Conservation (phyloP, 2,113 vertebrate species). For the Lasiurus cinereus region DNA sequence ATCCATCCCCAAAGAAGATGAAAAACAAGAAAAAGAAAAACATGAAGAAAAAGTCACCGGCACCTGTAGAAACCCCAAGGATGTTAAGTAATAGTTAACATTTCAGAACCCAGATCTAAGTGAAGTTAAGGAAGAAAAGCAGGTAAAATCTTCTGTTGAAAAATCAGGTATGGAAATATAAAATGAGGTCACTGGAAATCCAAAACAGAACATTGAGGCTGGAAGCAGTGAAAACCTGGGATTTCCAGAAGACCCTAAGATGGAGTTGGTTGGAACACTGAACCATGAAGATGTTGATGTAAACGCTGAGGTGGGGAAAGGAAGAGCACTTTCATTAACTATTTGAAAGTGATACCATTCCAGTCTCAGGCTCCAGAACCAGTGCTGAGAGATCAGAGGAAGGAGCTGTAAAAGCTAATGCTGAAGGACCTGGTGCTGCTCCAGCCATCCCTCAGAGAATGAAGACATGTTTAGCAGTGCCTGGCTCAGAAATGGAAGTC, state of each 20-base stretch:
- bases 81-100: neutral
- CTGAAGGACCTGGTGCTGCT: neutral
- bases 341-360: constrained; percentile 16
- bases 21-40: constrained; percentile 78
- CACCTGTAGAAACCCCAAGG: neutral
- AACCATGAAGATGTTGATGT: neutral
- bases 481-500: neutral
- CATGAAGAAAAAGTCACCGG: constrained; percentile 58
- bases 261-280: neutral
- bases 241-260: neutral
- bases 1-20: constrained; percentile 19
- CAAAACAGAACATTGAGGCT: accelerated
- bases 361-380: neutral
- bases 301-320: neutral
- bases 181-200: accelerated
- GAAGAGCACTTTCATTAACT: neutral
- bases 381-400: neutral
- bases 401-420: accelerated
- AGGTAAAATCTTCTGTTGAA: accelerated
- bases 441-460: neutral
- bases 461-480: neutral
- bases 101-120: neutral
- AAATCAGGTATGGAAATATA: accelerated
- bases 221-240: neutral
- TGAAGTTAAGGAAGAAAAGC: neutral